phyloP scores from a whole-genome alignment of 2,797 vertebrate species.

The Dendrocincla tyrannina region DNA sequence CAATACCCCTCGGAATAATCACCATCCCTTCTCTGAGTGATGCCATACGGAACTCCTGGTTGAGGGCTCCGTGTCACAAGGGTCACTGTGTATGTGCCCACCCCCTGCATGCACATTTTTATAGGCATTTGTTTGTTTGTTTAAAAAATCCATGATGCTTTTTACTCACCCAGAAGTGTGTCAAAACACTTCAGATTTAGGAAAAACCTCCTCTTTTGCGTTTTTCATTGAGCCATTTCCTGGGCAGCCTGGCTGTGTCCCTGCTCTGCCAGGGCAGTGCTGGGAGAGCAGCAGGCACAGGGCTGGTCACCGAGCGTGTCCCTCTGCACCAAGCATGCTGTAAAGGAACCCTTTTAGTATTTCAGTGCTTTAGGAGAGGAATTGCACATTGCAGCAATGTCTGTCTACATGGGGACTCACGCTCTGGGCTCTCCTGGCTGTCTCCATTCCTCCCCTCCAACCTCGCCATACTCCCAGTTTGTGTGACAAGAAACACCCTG shows the following conservation, averaged over 20 bases:
- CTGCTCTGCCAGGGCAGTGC: background rate
- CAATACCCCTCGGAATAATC: background rate
- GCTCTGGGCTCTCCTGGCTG: background rate
- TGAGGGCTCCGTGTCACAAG: background rate
- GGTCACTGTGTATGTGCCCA: background rate
- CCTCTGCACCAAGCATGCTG: background rate
- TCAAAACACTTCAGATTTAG: background rate
- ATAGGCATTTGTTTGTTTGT: background rate
- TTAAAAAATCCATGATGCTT: background rate
- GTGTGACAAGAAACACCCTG: background rate
- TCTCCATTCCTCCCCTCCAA: background rate
- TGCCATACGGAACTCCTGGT: rapidly evolving
- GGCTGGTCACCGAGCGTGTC: rapidly evolving
- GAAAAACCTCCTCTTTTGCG: background rate
- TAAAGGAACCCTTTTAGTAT: background rate
- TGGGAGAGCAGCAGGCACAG: background rate
- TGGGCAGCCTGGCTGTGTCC: background rate
- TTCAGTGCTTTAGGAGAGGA: background rate
- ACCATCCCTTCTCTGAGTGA: background rate
- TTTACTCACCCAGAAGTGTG: background rate
- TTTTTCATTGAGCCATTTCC: background rate
- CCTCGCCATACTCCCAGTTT: rapidly evolving
- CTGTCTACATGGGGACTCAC: rapidly evolving
- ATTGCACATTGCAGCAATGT: rapidly evolving
- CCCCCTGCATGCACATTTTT: background rate